phyloP scores from a whole-genome alignment of 2,797 vertebrate species.

The Chromis chromis region DNA sequence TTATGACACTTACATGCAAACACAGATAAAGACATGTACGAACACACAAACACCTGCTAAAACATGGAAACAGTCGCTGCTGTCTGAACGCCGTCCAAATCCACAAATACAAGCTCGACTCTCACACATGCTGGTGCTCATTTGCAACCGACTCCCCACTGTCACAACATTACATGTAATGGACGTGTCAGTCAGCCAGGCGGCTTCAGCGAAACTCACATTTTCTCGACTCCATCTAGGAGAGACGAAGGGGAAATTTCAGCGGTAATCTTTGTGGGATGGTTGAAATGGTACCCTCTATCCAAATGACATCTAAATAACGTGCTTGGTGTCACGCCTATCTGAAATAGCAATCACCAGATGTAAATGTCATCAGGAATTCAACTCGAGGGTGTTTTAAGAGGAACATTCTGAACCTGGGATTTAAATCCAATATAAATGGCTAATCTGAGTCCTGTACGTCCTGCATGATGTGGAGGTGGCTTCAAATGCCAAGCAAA shows the following conservation, averaged over 20 bases:
- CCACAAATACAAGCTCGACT: slow-evolving; percentile 1
- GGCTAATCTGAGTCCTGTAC: slow-evolving; percentile 55
- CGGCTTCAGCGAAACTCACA: slow-evolving; percentile 6
- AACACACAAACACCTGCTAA: slow-evolving; percentile 15
- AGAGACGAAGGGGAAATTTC: slow-evolving; percentile 28
- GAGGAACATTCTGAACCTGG: slow-evolving; percentile 62
- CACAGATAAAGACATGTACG: slow-evolving; percentile 21
- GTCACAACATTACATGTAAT: slow-evolving; percentile 59
- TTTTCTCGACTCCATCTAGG: slow-evolving; percentile 38
- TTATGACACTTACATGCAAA: slow-evolving; percentile 54
- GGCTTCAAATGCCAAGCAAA: slow-evolving; percentile 77
- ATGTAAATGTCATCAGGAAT: slow-evolving; percentile 73
- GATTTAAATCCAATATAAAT: slow-evolving; percentile 73
- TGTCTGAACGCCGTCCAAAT: slow-evolving; percentile 18
- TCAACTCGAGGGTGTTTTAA: slow-evolving; percentile 63
- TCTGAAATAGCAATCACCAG: slow-evolving; percentile 68
- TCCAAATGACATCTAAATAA: slow-evolving; percentile 71
- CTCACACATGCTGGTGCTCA: slow-evolving; percentile 30
- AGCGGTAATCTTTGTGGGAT: slow-evolving; percentile 33
- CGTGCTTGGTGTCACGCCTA: slow-evolving; percentile 48
- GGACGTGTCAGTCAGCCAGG: slow-evolving; percentile 37
- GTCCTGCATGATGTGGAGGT: slow-evolving; percentile 37
- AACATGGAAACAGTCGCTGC: slow-evolving; percentile 1
- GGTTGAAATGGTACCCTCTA: slow-evolving; percentile 35
- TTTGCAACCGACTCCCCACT: slow-evolving; percentile 45